Evolutionary conservation across 30 jellyfish, hydroid and myxozoan genomes (phyloP), one percentile per base, ranked within the genome.

Genomic region (Catostylus mosaicus): DNA sequence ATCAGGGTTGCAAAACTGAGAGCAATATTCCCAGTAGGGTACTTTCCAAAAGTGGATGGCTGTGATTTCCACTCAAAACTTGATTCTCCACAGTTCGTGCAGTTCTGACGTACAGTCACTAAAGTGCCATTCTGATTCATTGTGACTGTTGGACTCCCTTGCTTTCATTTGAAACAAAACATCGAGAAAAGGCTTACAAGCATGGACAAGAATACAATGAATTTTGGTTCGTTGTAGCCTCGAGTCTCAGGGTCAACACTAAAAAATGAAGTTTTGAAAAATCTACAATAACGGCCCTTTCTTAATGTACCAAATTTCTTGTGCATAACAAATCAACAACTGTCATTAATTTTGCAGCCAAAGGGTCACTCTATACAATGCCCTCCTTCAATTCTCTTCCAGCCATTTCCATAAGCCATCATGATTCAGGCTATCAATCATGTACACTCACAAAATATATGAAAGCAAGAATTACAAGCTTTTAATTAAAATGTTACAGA

Each of bases 101-200:
- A 84, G 30, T 37, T n/a, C 57, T 84, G 94, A 9, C 43, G n/a
- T 33, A 84, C 88, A 54, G 87, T 84, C 27, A 71, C 94, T 86
- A 84, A 70, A 34, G 75, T 71, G 29, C 87, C 87, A 72, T 46
- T 71, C 40, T 45, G 65, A 23, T 30, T 27, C 75, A 72, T 72
- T 10, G 40, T 32, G 11, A 67, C 70, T 26, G 72, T 6, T 10
- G 91, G 85, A 34, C 10, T 45, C 18, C 38, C 81, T 12, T 45
- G 63, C 50, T 50, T 67, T n/a, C 84, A 82, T 51, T 40, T 30
- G 30, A 68, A 82, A 40, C 92, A 82, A 52, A 74, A 74, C 85
- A 74, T 74, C 27, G 31, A 38, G 52, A 74, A 74, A 35, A 74
- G 78, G 34, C 43, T 77, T 14, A 77, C 57, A 24, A 78, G 81